Conservation (phyloP, 1,140 invertebrate species). For the Drosophila mayri region DNA sequence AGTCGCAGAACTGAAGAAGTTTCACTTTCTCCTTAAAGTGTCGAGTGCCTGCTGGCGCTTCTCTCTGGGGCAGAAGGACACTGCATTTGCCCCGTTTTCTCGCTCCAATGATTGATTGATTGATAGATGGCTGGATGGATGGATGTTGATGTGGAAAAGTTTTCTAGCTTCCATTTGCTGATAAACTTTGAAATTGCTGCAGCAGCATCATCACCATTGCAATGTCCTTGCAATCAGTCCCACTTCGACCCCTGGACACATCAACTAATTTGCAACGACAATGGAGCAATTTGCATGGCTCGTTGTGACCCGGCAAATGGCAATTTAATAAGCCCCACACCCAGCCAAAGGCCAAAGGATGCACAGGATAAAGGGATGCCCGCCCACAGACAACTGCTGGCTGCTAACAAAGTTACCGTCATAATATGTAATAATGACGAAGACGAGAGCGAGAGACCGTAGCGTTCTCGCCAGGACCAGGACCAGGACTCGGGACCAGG, state of each 20-base stretch:
- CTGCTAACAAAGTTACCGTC: slow-evolving; percentile 57
- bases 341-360: slow-evolving; percentile 3
- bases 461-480: not conserved
- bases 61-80: not conserved
- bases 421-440: slow-evolving; percentile 68
- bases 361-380: slow-evolving; percentile 19
- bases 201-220: not conserved
- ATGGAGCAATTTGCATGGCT: slow-evolving; percentile 51
- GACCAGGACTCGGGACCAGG: too few species aligned
- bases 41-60: not conserved
- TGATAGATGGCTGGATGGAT: slow-evolving; percentile 15
- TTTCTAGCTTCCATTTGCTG: slow-evolving; percentile 25
- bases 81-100: not conserved
- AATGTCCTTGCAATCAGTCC: slow-evolving; percentile 18
- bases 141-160: slow-evolving; percentile 13
- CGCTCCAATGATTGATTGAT: slow-evolving; percentile 20
- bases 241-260: slow-evolving; percentile 21
- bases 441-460: slow-evolving; percentile 2
- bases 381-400: slow-evolving; percentile 11
- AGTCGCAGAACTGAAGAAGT: not conserved
- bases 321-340: slow-evolving; percentile 63
- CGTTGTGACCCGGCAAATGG: slow-evolving; percentile 39
- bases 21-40: not conserved
- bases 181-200: slow-evolving; percentile 23
- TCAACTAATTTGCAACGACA: slow-evolving; percentile 58